phyloP scores from a whole-genome alignment of 2,113 vertebrate species.

The Rhodinocichla rosea region DNA sequence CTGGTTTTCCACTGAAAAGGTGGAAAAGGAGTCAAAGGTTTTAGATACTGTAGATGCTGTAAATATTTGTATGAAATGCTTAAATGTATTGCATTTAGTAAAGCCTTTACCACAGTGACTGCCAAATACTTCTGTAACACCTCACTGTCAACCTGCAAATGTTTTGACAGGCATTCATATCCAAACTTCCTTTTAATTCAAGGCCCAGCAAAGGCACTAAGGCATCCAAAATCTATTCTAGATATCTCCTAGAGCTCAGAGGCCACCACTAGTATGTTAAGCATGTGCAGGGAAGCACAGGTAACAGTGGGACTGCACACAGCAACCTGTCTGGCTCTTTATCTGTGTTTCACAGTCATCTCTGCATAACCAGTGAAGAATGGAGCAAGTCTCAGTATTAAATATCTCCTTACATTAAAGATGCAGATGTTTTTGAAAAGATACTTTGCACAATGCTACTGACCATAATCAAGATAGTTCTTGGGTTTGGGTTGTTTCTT shows the following conservation, averaged over 20 bases:
- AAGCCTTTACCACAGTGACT: neutral
- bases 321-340: neutral
- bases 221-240: neutral
- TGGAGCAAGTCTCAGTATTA: neutral
- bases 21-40: neutral
- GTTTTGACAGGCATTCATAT: neutral
- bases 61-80: neutral
- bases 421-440: neutral
- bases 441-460: neutral
- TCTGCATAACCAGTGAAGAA: neutral
- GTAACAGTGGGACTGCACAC: neutral
- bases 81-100: neutral
- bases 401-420: neutral
- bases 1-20: neutral
- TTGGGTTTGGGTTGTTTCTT: neutral
- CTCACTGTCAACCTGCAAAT: neutral
- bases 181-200: neutral
- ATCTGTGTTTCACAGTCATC: neutral
- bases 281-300: neutral
- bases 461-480: neutral
- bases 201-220: neutral
- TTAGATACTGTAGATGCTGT: neutral
- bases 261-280: neutral
- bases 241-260: neutral
- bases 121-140: neutral